These are phyloP conservation scores for Melanotaenia nigrans DNA, from an alignment of 2,797 vertebrate genomes.

Conservation along the genomic window DNA sequence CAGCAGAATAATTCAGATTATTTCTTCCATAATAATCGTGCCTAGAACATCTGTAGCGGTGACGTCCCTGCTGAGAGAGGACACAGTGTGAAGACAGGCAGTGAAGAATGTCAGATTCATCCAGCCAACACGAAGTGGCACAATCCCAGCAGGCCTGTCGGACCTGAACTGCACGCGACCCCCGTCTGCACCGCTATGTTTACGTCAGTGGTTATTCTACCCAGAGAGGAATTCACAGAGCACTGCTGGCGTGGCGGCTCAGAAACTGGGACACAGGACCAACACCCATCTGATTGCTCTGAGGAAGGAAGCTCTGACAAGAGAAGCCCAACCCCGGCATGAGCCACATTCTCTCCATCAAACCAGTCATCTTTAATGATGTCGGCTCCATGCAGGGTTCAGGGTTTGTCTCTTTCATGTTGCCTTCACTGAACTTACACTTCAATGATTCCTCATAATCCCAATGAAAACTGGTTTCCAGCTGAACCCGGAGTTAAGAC, in stretches of 20 bases:
- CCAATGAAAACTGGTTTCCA: not conserved
- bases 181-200: constrained; percentile 3
- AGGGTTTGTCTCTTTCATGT: not conserved
- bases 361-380: not conserved
- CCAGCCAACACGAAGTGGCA: not conserved
- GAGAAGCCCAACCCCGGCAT: constrained; percentile 37
- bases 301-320: constrained; percentile 61
- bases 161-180: constrained; percentile 51
- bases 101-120: not conserved
- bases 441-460: not conserved
- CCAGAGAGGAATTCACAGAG: constrained; percentile 1
- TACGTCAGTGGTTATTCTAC: constrained; percentile 26
- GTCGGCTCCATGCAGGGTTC: not conserved
- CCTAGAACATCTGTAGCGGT: too few relatives aligned
- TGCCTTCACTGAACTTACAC: not conserved
- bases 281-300: constrained; percentile 63
- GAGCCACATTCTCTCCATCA: constrained; percentile 11
- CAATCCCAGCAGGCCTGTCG: not conserved
- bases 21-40: too few relatives aligned
- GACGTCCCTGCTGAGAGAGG: too few relatives aligned
- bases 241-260: constrained; percentile 17
- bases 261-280: constrained; percentile 46
- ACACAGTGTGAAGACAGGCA: too few relatives aligned
- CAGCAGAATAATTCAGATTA: too few relatives aligned
- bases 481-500: not conserved